Base-by-base conservation (phyloP, 2,113 vertebrate genomes). In the Vidua macroura region DNA sequence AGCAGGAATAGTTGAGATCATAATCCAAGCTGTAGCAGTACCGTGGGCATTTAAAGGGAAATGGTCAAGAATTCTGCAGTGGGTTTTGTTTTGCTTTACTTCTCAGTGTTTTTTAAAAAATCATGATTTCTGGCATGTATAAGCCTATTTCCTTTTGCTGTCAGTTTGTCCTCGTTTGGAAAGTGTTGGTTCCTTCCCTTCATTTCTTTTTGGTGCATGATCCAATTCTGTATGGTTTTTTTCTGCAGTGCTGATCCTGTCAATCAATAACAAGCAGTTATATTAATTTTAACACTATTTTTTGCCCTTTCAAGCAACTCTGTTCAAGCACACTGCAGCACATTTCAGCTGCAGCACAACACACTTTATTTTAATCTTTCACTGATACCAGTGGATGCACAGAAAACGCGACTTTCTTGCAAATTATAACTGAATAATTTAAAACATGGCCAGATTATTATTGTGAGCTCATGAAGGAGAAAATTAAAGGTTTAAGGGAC, bases 401-500 rank as follows among this genome's bases (percentile, higher is more conserved):
- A 52, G 60, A 68, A 86, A 93, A 92, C 0, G 0, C 7, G 37
- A 75, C 60, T 85, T 76, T 77, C 60, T 86, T 95, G 75, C 62
- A 93, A 88, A 93, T 93, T 83, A 81, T 70, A 86, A 23, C 67
- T 78, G 85, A 90, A 90, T 94, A 82, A 97, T 94, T 96, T 92
- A 92, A 90, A 95, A 60, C 66, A 46, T 49, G 28, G 37, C 3
- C 52, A 83, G 83, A 90, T 95, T 90, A 93, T 78, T 93, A 93
- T 18, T 91, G 56, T 78, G 56, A 86, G 81, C 41, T 94, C 60
- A 46, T 81, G 88, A 86, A 94, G 88, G 76, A 88, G 90, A 95
- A 95, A 95, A 96, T 94, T 90, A 95, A 96, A 86, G 83, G 79
- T 90, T 94, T 94, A 92, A 88, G 69, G 75, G 83, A 90, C 64